Evolutionary conservation across 2,113 vertebrate genomes (phyloP), one percentile per base, ranked within the genome.

Genomic region (Cathartes aura): DNA sequence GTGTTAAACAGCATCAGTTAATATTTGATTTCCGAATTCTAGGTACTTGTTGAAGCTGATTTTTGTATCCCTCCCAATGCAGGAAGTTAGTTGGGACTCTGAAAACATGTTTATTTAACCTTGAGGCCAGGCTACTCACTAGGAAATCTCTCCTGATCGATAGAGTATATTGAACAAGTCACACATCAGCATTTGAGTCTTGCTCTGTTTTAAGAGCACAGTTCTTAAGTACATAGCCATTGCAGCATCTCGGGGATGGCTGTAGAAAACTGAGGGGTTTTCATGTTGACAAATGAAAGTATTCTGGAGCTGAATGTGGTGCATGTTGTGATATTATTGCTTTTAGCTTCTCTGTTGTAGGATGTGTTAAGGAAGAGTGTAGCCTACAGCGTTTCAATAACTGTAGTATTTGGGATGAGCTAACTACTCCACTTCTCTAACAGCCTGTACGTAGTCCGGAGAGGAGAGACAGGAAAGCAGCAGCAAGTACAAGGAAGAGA

Each of bases 371-470:
- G 32, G 76, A 34, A 40, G 62, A 40, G 8, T 3, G 15, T 4
- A 43, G 38, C 45, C 45, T 68, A 1, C 48, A 47, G 75, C 9
- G 0, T 32, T 42, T 56, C 36, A 27, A 0, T 32, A 20, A 10
- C 45, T 11, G 3, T 4, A 21, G n/a, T 8, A 1, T 32, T 62
- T 42, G 85, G 71, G 55, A 3, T 30, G 82, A 45, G 32, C 50
- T 92, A 10, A 18, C 8, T 11, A 2, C 3, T 66, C 90, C 55
- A 5, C 55, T 58, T 95, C 87, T 87, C 64, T 6, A 9, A 40
- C 98, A 99, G 99, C 99, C 99, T 93, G 99, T 99, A 87, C 98
- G 99, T 96, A 99, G 99, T 75, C 99, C 99, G 0, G 99, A 99
- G 98, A 99, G 99, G 91, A 99, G 99, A 98, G 99, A 99, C 97